Conservation (phyloP, 2,888 invertebrate species). For the Unio pictorum region DNA sequence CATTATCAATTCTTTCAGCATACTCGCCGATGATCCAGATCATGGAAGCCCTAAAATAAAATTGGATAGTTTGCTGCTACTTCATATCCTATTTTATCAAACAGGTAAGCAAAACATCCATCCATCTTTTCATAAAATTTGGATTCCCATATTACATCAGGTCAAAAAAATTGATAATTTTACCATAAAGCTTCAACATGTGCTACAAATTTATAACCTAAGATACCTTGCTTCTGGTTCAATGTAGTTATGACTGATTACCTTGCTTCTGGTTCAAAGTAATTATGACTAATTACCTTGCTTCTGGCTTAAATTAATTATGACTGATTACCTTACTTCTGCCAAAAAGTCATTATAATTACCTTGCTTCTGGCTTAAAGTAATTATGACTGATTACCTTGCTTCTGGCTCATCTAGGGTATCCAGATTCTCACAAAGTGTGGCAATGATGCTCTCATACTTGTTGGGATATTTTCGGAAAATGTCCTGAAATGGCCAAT, state of each 20-base stretch:
- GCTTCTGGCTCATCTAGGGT: constrained; percentile 99
- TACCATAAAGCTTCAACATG: too few species aligned
- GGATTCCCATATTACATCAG: not conserved
- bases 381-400: constrained; percentile 50
- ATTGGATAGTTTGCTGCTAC: not conserved
- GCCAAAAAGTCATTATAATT: constrained; percentile 78
- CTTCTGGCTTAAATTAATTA: constrained; percentile 87
- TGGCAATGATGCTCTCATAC: constrained; percentile 99
- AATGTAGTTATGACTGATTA: too few species aligned
- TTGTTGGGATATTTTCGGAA: constrained; percentile 95
- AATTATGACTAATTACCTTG: constrained; percentile 71
- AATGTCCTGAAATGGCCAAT: constrained; percentile 69
- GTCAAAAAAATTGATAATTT: too few species aligned
- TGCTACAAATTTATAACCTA: too few species aligned
- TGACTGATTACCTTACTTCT: constrained; percentile 80
- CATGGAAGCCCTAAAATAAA: constrained; percentile 87
- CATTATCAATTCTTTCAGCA: constrained; percentile 99
- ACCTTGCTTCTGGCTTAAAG: too few species aligned
- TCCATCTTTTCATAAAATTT: not conserved
- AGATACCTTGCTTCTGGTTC: too few species aligned
- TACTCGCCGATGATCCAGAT: constrained; percentile 94
- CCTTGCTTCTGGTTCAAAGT: too few species aligned
- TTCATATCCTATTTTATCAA: constrained; percentile 23
- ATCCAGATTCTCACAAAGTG: constrained; percentile 97
- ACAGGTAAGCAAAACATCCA: not conserved